Percentiles rank a stretch among this genome's conserved stretches.
Evolutionary conservation across 2,113 vertebrate genomes (phyloP).

Genomic region (Noturus placidus): DNA sequence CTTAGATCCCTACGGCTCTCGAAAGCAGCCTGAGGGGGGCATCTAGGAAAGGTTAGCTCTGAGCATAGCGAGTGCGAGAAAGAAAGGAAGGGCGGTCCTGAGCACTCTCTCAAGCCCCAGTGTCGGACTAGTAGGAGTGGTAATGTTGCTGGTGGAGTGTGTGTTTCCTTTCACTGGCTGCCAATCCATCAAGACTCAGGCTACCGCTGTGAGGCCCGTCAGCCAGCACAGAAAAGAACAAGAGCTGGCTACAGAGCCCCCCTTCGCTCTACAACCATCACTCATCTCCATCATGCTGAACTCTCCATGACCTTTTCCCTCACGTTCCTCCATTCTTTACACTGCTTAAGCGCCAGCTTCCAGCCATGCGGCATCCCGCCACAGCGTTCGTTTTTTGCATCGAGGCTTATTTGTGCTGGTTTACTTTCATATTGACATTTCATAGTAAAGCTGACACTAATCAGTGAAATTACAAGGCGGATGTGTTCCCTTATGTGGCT

Average conservation of each 20-base stretch:
- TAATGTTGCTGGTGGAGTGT: constrained; percentile 54
- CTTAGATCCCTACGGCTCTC: constrained; percentile 37
- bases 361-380: constrained; percentile 37
- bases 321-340: constrained; percentile 74
- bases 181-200: constrained; percentile 96
- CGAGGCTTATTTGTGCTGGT: constrained; percentile 9
- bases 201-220: constrained; percentile 89
- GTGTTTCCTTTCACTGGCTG: constrained; percentile 87
- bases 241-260: constrained; percentile 83
- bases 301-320: constrained; percentile 87
- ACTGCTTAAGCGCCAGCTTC: constrained; percentile 71
- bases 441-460: constrained; percentile 41
- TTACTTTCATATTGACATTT: constrained; percentile 36
- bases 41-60: constrained; percentile 65
- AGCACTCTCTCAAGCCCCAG: constrained; percentile 43
- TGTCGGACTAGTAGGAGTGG: constrained; percentile 40
- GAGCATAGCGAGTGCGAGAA: constrained; percentile 30
- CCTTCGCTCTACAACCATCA: constrained; percentile 79
- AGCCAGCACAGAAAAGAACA: constrained; percentile 82
- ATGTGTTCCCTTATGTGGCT: constrained; percentile 14
- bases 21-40: constrained; percentile 36
- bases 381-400: neutral
- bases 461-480: constrained; percentile 13
- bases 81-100: constrained; percentile 29
- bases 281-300: constrained; percentile 87